Percentiles rank a stretch among this genome's conserved stretches.
These are phyloP conservation scores for Platichthys stellatus DNA, from an alignment of 2,113 vertebrate genomes.

Conservation along the genomic window DNA sequence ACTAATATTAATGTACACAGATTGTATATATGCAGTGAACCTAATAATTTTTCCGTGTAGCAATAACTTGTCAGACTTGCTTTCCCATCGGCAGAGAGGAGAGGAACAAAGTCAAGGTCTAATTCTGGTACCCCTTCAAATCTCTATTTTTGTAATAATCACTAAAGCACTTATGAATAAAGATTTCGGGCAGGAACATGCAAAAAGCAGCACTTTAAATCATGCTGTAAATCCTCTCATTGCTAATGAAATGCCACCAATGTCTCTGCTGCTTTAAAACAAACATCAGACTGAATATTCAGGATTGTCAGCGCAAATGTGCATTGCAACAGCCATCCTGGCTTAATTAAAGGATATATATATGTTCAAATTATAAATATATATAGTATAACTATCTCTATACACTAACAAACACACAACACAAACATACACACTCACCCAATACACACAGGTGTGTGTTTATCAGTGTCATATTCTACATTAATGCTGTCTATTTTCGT, in stretches of 20 bases:
- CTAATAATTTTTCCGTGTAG: slow-evolving; percentile 49
- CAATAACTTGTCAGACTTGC: slow-evolving; percentile 64
- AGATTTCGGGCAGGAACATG: slow-evolving; percentile 16
- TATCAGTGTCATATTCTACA: slow-evolving; percentile 28
- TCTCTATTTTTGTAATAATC: slow-evolving; percentile 76
- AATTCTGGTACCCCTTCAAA: slow-evolving; percentile 54
- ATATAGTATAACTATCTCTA: not conserved
- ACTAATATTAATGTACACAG: not conserved
- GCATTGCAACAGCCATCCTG: slow-evolving; percentile 45
- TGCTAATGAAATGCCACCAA: slow-evolving; percentile 33
- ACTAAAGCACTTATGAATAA: slow-evolving; percentile 58
- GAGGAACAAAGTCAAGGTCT: not conserved
- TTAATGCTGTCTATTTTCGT: slow-evolving; percentile 75
- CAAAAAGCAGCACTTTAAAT: slow-evolving; percentile 64
- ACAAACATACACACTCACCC: slow-evolving; percentile 29
- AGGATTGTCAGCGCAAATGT: slow-evolving; percentile 45
- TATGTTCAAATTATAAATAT: slow-evolving; percentile 42
- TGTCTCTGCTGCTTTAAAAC: slow-evolving; percentile 52
- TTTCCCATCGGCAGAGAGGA: slow-evolving; percentile 33
- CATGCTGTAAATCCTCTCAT: slow-evolving; percentile 24
- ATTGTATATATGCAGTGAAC: not conserved
- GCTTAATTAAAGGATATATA: slow-evolving; percentile 50
- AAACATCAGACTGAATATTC: slow-evolving; percentile 43
- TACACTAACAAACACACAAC: not conserved
- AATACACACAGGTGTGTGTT: not conserved